Evolutionary conservation across 1,140 invertebrate genomes (phyloP).

Genomic region (Brachionus rotundiformis): DNA sequence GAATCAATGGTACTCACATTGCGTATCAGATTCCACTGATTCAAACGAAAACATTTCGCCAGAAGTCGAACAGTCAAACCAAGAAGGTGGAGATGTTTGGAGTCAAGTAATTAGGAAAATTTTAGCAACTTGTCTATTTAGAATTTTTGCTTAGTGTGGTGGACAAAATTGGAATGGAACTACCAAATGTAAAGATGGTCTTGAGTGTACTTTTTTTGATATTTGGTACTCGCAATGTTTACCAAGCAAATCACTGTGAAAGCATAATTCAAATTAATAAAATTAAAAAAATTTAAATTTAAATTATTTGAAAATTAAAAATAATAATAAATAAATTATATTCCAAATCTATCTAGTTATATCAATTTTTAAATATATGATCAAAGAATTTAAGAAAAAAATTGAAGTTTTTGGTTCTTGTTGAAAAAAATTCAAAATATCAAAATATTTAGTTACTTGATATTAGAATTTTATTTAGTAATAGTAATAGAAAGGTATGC

Average conservation of each 20-base stretch:
- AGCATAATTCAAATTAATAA: too few relatives aligned
- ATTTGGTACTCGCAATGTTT: slow-evolving; percentile 31
- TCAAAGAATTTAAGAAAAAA: too few relatives aligned
- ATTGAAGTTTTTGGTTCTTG: too few relatives aligned
- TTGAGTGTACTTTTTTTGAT: background rate
- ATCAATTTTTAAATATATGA: too few relatives aligned
- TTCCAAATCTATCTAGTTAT: too few relatives aligned
- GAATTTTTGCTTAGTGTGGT: slow-evolving; percentile 3
- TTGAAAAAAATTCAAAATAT: too few relatives aligned
- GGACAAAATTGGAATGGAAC: slow-evolving; percentile 25
- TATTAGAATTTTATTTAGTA: too few relatives aligned
- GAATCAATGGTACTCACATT: background rate
- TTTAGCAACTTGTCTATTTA: background rate
- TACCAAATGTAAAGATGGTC: background rate
- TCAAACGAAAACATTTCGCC: background rate
- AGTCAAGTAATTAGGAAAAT: background rate
- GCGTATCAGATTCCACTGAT: background rate
- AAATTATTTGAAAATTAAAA: too few relatives aligned
- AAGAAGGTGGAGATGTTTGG: background rate
- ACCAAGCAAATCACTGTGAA: background rate
- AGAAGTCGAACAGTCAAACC: background rate
- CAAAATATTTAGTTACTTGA: too few relatives aligned
- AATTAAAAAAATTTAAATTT: too few relatives aligned
- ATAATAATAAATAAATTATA: too few relatives aligned
- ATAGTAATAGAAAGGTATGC: too few relatives aligned